Evolutionary conservation across 2,888 invertebrate species (phyloP).

Genomic region (Cephus rjabovi): DNA sequence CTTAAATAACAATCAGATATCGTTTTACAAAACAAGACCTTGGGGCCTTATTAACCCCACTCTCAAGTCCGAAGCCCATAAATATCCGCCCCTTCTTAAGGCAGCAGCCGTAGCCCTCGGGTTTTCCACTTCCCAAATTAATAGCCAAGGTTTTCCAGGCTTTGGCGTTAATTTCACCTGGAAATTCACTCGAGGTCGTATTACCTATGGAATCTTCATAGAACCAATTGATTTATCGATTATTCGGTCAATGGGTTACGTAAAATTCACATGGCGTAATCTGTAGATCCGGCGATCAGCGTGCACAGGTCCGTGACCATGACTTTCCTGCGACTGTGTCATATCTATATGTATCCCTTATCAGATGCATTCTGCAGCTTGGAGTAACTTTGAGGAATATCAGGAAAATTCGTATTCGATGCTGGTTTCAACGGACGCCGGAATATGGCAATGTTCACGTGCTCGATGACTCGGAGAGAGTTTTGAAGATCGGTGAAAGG

Average conservation of each 20-base stretch:
- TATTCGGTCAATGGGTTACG: background rate
- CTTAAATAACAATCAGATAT: conserved; percentile 6
- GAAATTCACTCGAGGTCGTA: background rate
- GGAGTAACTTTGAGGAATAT: background rate
- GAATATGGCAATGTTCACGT: background rate
- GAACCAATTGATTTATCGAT: background rate
- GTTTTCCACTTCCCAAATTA: background rate
- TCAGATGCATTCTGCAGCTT: conserved; percentile 6
- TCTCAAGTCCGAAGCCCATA: background rate
- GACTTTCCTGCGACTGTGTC: conserved; percentile 45
- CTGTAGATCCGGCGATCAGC: background rate
- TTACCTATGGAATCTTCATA: background rate
- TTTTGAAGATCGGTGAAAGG: background rate
- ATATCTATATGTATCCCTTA: conserved; percentile 28
- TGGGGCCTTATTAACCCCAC: background rate
- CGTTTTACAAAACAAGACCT: background rate
- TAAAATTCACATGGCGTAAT: background rate
- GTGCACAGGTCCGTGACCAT: conserved; percentile 46
- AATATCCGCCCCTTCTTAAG: background rate
- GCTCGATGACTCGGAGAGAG: background rate
- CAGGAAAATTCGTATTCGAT: background rate
- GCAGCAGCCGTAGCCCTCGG: background rate
- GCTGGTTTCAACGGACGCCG: background rate
- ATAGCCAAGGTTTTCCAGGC: background rate
- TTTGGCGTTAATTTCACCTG: too few relatives aligned